A percentile compares a stretch with the other conserved stretches of the same genome.
Conservation (phyloP, 2,888 invertebrate species). For the Strigamia crassipes region DNA sequence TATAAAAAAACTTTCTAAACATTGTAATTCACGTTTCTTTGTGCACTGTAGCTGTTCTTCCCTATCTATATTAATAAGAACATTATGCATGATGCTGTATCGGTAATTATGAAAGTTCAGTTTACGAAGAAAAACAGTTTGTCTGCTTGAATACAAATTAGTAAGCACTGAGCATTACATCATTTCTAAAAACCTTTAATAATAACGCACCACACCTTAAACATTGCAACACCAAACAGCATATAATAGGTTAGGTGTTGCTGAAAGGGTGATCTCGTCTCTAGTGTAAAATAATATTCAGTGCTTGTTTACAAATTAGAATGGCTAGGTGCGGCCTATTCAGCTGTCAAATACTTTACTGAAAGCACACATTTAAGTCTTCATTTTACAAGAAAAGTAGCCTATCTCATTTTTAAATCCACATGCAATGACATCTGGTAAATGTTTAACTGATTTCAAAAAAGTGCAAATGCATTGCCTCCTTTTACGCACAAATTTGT, state of each 20-base stretch:
- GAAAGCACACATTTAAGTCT: constrained; percentile 38
- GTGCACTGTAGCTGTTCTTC: too few species aligned
- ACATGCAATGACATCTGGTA: background rate
- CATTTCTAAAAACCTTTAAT: background rate
- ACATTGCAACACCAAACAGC: constrained; percentile 14
- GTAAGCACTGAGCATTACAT: too few species aligned
- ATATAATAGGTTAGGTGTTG: constrained; percentile 6
- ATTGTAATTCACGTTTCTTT: too few species aligned
- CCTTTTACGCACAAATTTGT: background rate
- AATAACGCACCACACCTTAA: constrained; percentile 3
- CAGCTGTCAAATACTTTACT: constrained; percentile 14
- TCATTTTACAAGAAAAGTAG: background rate
- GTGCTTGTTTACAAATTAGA: constrained; percentile 38
- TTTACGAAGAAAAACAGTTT: too few species aligned
- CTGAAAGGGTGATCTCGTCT: background rate
- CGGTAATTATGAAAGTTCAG: too few species aligned
- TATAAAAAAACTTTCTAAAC: too few species aligned
- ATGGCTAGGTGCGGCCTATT: constrained; percentile 7
- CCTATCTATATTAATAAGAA: too few species aligned
- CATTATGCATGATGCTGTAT: too few species aligned
- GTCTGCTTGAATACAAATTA: too few species aligned
- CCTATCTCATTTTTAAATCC: background rate
- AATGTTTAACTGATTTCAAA: background rate
- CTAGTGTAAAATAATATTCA: background rate
- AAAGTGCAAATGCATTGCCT: background rate